Percentiles rank a stretch among this genome's conserved stretches.
Conservation (phyloP, 2,113 vertebrate species). For the Vireo altiloquus region DNA sequence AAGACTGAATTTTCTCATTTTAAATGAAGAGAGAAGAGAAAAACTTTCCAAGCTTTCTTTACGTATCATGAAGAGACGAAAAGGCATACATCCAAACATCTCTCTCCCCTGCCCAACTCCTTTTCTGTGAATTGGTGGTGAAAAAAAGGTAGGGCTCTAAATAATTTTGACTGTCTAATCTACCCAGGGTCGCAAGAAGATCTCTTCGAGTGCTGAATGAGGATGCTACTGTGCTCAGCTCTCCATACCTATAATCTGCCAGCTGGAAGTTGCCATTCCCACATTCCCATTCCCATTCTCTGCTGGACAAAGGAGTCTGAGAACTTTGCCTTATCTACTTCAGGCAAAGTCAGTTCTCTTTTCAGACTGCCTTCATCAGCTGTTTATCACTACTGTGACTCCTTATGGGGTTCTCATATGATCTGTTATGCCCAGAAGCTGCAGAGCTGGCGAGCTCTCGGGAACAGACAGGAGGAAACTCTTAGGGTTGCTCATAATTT, state of each 20-base stretch:
- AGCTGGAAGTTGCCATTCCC: constrained; percentile 2
- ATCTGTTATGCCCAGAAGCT: constrained; percentile 1
- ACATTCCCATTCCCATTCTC: neutral
- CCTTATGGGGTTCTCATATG: neutral
- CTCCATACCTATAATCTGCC: neutral
- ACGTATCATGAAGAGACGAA: neutral
- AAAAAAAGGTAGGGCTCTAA: neutral
- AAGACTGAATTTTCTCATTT: neutral
- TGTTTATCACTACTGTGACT: neutral
- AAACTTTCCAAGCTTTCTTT: neutral
- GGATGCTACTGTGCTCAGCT: neutral
- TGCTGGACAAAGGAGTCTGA: neutral
- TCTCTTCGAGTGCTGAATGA: neutral
- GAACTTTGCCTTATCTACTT: neutral
- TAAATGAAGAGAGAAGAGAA: neutral
- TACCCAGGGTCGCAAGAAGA: neutral
- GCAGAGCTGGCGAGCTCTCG: neutral
- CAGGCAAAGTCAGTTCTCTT: neutral
- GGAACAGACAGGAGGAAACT: neutral
- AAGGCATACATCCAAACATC: neutral
- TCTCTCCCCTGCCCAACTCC: neutral
- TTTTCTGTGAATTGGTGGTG: neutral
- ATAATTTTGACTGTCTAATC: neutral
- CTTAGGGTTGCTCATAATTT: neutral
- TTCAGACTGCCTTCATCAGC: neutral